Percentiles rank a stretch among this genome's conserved stretches.
These are phyloP conservation scores for Gallinago jamesoni DNA, from an alignment of 2,113 vertebrate species.

Conservation along the genomic window DNA sequence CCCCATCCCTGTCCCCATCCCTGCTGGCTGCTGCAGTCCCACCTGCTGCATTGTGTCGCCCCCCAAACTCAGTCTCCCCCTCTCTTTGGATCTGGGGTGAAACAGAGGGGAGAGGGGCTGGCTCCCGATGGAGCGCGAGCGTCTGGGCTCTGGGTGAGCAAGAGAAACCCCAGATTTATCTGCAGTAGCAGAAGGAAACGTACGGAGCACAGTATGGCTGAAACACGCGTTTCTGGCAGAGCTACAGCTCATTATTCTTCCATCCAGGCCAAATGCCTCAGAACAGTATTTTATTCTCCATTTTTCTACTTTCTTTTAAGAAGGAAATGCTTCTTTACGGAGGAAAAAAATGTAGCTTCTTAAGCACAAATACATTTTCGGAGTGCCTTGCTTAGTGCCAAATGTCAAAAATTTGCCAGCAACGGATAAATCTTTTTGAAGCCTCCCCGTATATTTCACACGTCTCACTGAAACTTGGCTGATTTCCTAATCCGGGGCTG, in stretches of 20 bases:
- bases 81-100: no score
- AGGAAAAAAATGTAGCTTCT: background rate
- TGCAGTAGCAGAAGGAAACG: slow-evolving; percentile 20
- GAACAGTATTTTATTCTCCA: slow-evolving; percentile 8
- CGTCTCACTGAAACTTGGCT: background rate
- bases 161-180: background rate
- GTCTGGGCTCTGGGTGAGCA: background rate
- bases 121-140: background rate
- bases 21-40: background rate
- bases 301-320: background rate
- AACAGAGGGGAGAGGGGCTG: background rate
- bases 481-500: background rate
- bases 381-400: slow-evolving; percentile 11
- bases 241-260: slow-evolving; percentile 14
- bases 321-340: slow-evolving; percentile 3
- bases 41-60: background rate
- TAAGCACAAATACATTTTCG: background rate
- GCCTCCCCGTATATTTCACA: background rate
- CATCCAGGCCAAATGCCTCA: background rate
- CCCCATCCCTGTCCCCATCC: background rate
- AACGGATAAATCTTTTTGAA: slow-evolving; percentile 21
- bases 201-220: background rate
- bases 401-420: background rate
- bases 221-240: background rate
- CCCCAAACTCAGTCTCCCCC: fast-evolving